A percentile compares a stretch with the other conserved stretches of the same genome.
Conservation (phyloP, 2,797 vertebrate genomes). For the Pantherophis alleghaniensis region DNA sequence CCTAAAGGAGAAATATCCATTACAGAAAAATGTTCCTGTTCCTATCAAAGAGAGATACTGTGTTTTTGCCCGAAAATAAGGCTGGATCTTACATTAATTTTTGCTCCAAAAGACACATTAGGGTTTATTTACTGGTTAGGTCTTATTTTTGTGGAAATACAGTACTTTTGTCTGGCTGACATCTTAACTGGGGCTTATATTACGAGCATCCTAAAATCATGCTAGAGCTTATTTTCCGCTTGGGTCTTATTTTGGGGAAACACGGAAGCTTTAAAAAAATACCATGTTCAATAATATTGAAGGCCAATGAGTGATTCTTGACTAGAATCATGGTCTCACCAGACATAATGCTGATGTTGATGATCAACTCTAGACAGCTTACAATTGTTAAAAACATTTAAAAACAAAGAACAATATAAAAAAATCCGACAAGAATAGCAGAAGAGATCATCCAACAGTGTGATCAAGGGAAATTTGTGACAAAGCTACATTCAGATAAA, state of each 20-base stretch:
- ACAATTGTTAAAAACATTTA: background rate
- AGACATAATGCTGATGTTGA: background rate
- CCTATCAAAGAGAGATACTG: background rate
- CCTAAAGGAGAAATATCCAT: background rate
- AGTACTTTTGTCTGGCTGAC: too few relatives aligned
- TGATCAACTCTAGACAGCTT: background rate
- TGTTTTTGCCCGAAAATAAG: too few relatives aligned
- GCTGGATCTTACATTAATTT: too few relatives aligned
- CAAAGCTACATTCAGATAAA: background rate
- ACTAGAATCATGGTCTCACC: background rate
- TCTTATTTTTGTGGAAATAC: too few relatives aligned
- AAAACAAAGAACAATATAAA: background rate
- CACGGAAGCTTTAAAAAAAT: background rate
- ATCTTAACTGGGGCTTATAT: too few relatives aligned
- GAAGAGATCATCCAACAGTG: background rate
- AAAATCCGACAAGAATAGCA: background rate
- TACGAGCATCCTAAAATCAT: too few relatives aligned
- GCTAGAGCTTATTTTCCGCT: too few relatives aligned
- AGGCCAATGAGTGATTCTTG: background rate
- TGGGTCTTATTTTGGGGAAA: too few relatives aligned
- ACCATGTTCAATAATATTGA: background rate
- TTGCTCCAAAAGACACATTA: too few relatives aligned
- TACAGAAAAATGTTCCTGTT: background rate
- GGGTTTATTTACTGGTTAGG: too few relatives aligned
- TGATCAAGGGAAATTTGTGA: background rate